phyloP scores from a whole-genome alignment of 2,888 invertebrate genomes.

The Steromphala cineraria region DNA sequence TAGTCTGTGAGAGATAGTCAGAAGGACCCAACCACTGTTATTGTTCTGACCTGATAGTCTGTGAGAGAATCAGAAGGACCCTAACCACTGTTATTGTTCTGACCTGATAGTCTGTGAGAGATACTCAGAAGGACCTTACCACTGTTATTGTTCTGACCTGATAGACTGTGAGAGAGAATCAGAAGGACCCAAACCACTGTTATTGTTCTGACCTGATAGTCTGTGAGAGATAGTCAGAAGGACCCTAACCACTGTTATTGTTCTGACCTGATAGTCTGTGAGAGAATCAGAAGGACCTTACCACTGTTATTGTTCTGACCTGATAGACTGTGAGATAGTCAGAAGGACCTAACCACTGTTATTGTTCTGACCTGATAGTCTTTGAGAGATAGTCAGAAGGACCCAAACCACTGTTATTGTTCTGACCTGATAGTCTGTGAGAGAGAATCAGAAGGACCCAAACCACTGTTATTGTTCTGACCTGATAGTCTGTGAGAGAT shows the following conservation, averaged over 20 bases:
- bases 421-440: slow-evolving; percentile 86
- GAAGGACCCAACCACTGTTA: too few relatives aligned
- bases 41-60: slow-evolving; percentile 84
- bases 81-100: slow-evolving; percentile 69
- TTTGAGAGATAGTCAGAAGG: slow-evolving; percentile 82
- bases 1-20: slow-evolving; percentile 85
- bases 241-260: too few relatives aligned
- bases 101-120: slow-evolving; percentile 86
- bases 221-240: slow-evolving; percentile 84
- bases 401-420: too few relatives aligned
- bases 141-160: slow-evolving; percentile 79
- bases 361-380: slow-evolving; percentile 84
- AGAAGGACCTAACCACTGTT: too few relatives aligned
- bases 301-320: slow-evolving; percentile 77
- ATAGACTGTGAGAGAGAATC: slow-evolving; percentile 85
- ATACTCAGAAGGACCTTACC: too few relatives aligned
- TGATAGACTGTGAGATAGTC: slow-evolving; percentile 86
- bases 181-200: too few relatives aligned
- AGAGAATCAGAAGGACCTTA: too few relatives aligned
- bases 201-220: slow-evolving; percentile 82
- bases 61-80: too few relatives aligned
- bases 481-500: slow-evolving; percentile 85
- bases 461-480: slow-evolving; percentile 75
- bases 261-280: slow-evolving; percentile 85
- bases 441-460: too few relatives aligned